Evolutionary conservation across 92 coral and sea anemone genomes (phyloP).

Genomic region (Porites cylindrica): DNA sequence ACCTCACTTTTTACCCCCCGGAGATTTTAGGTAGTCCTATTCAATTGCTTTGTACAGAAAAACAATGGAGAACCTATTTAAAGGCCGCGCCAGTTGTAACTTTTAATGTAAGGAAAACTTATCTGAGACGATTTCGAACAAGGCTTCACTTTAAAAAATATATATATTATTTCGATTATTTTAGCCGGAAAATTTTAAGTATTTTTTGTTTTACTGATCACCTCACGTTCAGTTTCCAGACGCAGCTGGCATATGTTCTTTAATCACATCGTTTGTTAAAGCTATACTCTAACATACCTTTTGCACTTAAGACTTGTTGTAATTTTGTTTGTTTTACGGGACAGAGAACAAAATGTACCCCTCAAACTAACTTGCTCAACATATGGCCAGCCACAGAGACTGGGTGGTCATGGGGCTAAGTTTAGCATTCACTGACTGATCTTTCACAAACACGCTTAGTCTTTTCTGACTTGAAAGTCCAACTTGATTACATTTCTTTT

Average conservation of each 20-base stretch:
- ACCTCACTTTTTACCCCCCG: conserved; percentile 11
- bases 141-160: neutral
- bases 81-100: neutral
- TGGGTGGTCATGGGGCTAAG: neutral
- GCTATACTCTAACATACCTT: neutral
- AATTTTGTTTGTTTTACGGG: neutral
- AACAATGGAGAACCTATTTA: conserved; percentile 30
- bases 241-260: conserved; percentile 1
- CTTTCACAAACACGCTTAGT: neutral
- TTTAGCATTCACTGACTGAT: neutral
- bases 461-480: neutral
- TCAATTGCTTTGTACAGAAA: conserved; percentile 13
- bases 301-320: neutral
- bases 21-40: neutral
- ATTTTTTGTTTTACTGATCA: neutral
- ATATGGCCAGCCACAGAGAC: neutral
- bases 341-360: neutral
- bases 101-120: neutral
- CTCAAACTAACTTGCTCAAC: neutral
- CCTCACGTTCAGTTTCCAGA: neutral
- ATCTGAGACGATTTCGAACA: neutral
- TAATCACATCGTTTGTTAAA: neutral
- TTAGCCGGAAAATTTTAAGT: neutral
- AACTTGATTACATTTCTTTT: conserved; percentile 3
- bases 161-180: too few species aligned